phyloP scores from a whole-genome alignment of 2,888 invertebrate species.

The Amblyjoppa fuscipennis region DNA sequence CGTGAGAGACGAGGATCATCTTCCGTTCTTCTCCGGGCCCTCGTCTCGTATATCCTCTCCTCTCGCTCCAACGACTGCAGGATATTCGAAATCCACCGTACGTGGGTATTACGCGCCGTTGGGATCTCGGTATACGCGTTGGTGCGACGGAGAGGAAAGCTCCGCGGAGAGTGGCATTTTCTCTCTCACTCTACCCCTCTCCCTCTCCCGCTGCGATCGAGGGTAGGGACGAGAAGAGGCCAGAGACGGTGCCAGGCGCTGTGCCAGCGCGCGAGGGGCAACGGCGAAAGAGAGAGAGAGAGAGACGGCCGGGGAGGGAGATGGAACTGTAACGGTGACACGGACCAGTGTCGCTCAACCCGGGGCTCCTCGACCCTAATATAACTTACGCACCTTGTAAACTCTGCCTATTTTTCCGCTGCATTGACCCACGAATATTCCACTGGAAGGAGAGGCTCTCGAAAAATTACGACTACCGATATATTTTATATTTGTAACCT shows the following conservation, averaged over 20 bases:
- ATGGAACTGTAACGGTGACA: constrained; percentile 81
- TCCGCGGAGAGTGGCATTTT: constrained; percentile 38
- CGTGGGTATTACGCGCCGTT: constrained; percentile 54
- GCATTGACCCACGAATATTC: no score
- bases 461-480: no score
- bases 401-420: background rate
- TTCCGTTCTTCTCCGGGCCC: background rate
- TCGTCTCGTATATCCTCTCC: constrained; percentile 20
- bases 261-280: constrained; percentile 65
- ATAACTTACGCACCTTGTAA: constrained; percentile 6
- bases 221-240: constrained; percentile 64
- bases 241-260: constrained; percentile 65
- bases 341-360: constrained; percentile 79
- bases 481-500: no score
- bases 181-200: background rate
- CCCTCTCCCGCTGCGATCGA: constrained; percentile 23
- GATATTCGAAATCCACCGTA: constrained; percentile 64
- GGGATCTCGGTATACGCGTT: constrained; percentile 32
- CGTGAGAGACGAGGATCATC: constrained; percentile 30
- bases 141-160: constrained; percentile 27
- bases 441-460: no score
- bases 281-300: constrained; percentile 20
- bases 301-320: constrained; percentile 64
- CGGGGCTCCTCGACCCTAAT: constrained; percentile 64
- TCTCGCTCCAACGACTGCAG: constrained; percentile 51